These are phyloP conservation scores for Corythornis vintsioides DNA, from an alignment of 2,113 vertebrate species.

Conservation along the genomic window DNA sequence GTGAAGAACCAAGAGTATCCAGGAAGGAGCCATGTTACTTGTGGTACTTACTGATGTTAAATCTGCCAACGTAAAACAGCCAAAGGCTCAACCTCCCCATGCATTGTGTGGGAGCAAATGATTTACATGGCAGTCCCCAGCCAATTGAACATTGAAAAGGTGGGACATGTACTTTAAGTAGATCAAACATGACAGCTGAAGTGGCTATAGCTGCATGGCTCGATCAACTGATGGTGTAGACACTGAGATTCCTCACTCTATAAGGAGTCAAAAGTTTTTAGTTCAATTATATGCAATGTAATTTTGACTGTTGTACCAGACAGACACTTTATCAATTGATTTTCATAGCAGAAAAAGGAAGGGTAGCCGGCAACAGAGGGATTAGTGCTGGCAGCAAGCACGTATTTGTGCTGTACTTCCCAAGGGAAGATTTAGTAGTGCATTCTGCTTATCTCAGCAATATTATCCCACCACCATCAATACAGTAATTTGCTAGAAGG, in stretches of 20 bases:
- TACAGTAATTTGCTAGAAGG: not conserved
- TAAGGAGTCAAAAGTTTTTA: not conserved
- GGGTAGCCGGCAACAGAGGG: not conserved
- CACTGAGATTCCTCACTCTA: not conserved
- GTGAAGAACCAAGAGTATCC: not conserved
- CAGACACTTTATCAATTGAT: not conserved
- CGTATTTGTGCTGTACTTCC: not conserved
- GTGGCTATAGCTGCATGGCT: not conserved
- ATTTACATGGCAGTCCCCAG: not conserved
- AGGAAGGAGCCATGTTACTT: not conserved
- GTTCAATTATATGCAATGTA: not conserved
- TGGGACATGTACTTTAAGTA: not conserved
- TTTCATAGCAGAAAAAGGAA: not conserved
- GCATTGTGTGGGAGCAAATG: accelerated
- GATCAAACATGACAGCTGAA: not conserved
- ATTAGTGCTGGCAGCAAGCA: not conserved
- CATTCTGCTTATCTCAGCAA: not conserved
- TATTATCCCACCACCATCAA: not conserved
- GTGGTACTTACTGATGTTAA: not conserved
- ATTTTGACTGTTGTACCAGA: not conserved
- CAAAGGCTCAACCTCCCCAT: not conserved
- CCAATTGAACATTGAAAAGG: not conserved
- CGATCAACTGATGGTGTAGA: not conserved
- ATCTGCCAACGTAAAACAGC: not conserved
- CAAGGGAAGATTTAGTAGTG: not conserved